These are phyloP conservation scores for Dreissena rostriformis DNA, from an alignment of 1,140 invertebrate species.

Conservation along the genomic window DNA sequence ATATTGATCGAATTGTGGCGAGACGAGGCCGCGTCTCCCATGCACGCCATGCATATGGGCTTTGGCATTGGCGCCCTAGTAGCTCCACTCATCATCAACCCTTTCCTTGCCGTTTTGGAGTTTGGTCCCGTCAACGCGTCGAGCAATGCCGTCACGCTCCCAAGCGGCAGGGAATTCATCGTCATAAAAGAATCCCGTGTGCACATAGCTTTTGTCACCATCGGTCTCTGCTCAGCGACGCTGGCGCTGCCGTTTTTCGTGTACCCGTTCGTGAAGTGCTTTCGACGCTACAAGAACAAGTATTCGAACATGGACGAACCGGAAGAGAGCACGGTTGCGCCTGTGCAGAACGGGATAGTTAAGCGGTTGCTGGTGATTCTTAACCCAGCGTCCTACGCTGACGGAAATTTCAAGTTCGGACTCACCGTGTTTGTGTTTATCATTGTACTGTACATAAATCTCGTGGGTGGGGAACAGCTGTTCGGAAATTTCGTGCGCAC, in stretches of 20 bases:
- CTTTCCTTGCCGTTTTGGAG: slow-evolving; percentile 49
- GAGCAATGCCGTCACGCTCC: neutral
- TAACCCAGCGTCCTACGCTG: slow-evolving; percentile 54
- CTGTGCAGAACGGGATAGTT: neutral
- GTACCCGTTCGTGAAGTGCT: slow-evolving; percentile 22
- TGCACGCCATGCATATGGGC: slow-evolving; percentile 63
- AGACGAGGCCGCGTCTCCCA: slow-evolving; percentile 41
- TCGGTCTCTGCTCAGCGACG: slow-evolving; percentile 22
- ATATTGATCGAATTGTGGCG: slow-evolving; percentile 58
- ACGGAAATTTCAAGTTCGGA: slow-evolving; percentile 40
- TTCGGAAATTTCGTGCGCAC: slow-evolving; percentile 62
- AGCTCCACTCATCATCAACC: slow-evolving; percentile 57
- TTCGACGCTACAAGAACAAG: neutral
- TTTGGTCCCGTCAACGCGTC: neutral
- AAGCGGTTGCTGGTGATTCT: slow-evolving; percentile 1
- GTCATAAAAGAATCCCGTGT: slow-evolving; percentile 52
- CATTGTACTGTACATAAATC: slow-evolving; percentile 46
- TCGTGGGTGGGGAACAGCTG: slow-evolving; percentile 60
- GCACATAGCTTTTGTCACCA: slow-evolving; percentile 53
- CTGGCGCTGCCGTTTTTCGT: slow-evolving; percentile 48
- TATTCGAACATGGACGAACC: neutral
- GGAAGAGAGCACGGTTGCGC: neutral
- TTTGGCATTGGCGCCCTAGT: slow-evolving; percentile 63
- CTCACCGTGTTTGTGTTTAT: slow-evolving; percentile 53
- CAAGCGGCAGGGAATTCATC: neutral